These are phyloP conservation scores for Cryptoprocta ferox DNA, from an alignment of 2,797 vertebrate species.

Conservation along the genomic window DNA sequence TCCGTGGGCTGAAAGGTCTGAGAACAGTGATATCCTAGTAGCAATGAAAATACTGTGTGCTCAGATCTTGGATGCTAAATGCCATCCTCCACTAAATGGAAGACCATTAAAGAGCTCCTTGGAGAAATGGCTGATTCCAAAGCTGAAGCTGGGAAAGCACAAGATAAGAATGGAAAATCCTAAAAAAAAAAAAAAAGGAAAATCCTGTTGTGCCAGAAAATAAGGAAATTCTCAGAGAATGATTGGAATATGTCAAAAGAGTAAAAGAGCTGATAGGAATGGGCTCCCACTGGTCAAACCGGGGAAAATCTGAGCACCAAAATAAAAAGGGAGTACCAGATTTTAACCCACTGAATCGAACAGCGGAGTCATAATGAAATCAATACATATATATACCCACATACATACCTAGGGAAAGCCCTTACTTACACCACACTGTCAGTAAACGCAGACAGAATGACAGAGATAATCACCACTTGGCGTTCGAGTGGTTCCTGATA, in stretches of 20 bases:
- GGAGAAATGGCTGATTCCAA: neutral
- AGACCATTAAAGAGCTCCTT: neutral
- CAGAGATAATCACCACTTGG: neutral
- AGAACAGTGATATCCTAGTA: neutral
- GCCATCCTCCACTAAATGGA: neutral
- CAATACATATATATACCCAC: neutral
- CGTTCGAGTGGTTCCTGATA: neutral
- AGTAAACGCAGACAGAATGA: neutral
- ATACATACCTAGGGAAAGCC: neutral
- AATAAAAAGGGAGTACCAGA: neutral
- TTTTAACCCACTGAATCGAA: neutral
- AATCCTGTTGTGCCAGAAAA: neutral
- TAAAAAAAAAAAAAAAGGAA: neutral
- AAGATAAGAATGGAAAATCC: neutral
- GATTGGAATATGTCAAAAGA: neutral
- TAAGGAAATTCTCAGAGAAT: conserved; percentile 37
- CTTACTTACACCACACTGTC: neutral
- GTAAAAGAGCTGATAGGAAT: neutral
- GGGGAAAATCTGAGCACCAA: neutral
- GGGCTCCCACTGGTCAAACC: neutral
- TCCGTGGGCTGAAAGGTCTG: neutral
- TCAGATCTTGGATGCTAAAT: neutral
- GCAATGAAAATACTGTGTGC: neutral
- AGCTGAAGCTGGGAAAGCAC: neutral
- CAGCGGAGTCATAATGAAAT: neutral